Conservation (phyloP, 2,888 invertebrate genomes). For the Oscheius sp. region DNA sequence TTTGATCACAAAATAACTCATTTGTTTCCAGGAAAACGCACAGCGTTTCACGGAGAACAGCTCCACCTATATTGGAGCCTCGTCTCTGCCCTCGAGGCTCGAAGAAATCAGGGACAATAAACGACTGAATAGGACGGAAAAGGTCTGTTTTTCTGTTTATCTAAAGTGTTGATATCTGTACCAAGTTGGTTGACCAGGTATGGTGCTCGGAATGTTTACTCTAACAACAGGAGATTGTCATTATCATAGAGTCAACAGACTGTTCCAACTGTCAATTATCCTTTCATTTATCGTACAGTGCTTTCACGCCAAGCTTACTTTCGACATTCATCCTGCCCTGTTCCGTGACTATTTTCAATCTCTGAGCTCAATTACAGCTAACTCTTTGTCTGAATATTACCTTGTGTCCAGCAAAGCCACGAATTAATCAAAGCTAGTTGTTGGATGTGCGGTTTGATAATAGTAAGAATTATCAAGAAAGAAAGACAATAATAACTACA, state of each 20-base stretch:
- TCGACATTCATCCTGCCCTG: too few species aligned
- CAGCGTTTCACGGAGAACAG: slow-evolving; percentile 56
- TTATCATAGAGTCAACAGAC: neutral
- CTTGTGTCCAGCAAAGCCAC: too few species aligned
- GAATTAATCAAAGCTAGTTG: too few species aligned
- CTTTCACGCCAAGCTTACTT: too few species aligned
- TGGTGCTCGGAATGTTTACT: neutral
- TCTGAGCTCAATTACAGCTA: too few species aligned
- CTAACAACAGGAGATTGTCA: neutral
- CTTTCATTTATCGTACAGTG: too few species aligned
- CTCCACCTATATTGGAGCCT: slow-evolving; percentile 43
- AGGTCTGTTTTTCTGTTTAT: slow-evolving; percentile 38
- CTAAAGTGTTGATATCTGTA: neutral
- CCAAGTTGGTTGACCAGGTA: neutral
- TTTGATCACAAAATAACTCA: neutral
- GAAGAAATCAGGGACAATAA: slow-evolving; percentile 56
- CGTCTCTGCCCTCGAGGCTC: slow-evolving; percentile 48
- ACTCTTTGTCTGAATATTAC: too few species aligned
- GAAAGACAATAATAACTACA: too few species aligned
- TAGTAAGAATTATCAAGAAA: too few species aligned
- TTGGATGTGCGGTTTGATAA: too few species aligned
- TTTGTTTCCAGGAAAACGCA: slow-evolving; percentile 48
- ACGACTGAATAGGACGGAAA: slow-evolving; percentile 50
- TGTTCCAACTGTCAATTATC: neutral
- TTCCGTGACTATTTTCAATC: too few species aligned